Percentiles rank a stretch among this genome's conserved stretches.
phyloP scores from a whole-genome alignment of 2,113 vertebrate species.

The Neolamprologus devosi region DNA sequence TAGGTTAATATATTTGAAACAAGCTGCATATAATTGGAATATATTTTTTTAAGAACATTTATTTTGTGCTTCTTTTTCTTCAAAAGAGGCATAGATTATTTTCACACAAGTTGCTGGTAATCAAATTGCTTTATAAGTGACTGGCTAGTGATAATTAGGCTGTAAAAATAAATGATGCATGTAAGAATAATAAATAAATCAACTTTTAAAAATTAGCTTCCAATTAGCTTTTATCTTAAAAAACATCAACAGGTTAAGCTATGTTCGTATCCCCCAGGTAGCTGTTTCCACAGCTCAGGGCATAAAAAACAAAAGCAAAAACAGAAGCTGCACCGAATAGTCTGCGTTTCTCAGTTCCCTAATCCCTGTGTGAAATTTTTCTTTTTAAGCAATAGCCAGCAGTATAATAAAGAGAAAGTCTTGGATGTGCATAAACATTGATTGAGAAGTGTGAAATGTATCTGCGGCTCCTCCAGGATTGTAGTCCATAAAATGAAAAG shows the following conservation, averaged over 20 bases:
- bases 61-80: background rate
- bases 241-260: background rate
- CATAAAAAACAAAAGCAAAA: background rate
- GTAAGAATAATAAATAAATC: background rate
- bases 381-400: background rate
- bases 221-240: background rate
- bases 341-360: background rate
- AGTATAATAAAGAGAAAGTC: background rate
- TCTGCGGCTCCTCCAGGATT: background rate
- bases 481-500: background rate
- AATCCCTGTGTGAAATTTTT: background rate
- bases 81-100: background rate
- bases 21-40: background rate
- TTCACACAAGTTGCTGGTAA: background rate
- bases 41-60: background rate
- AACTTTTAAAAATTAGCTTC: background rate
- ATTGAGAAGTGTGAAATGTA: background rate
- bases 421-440: background rate
- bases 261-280: background rate
- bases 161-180: background rate
- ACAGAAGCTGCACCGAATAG: background rate
- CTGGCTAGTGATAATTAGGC: background rate
- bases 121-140: background rate
- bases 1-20: background rate
- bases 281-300: background rate